These are phyloP conservation scores for Phasianus colchicus DNA, from an alignment of 2,113 vertebrate species.

Conservation along the genomic window DNA sequence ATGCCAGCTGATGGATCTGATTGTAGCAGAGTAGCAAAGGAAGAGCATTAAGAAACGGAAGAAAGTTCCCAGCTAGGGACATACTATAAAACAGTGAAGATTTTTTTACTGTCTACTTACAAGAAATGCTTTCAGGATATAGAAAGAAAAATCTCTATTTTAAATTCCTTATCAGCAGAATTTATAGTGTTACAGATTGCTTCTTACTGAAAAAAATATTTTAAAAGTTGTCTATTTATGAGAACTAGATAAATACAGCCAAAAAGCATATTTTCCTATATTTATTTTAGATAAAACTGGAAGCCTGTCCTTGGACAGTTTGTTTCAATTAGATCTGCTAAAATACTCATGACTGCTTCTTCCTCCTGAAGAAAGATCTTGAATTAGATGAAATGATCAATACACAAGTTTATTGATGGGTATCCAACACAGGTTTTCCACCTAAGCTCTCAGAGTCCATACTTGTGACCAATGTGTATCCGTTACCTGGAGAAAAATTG, in stretches of 20 bases:
- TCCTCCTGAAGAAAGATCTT: background rate
- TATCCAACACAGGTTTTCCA: background rate
- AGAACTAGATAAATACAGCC: background rate
- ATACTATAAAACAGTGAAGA: background rate
- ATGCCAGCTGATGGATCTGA: background rate
- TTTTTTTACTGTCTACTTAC: background rate
- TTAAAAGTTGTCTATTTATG: background rate
- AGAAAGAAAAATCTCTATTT: background rate
- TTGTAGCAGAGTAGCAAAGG: background rate
- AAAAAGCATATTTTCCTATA: background rate
- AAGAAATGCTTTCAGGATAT: background rate
- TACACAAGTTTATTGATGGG: background rate
- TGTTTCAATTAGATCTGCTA: background rate
- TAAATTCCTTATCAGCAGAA: background rate
- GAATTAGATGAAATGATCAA: background rate
- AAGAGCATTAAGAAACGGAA: background rate
- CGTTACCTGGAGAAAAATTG: background rate
- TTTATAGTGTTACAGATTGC: background rate
- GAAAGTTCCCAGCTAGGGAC: background rate
- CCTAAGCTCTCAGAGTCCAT: background rate
- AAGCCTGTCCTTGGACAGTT: background rate
- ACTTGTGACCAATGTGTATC: background rate
- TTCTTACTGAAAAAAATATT: background rate
- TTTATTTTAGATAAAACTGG: background rate
- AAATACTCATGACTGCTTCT: background rate